These are phyloP conservation scores for Cephus pygmeus DNA, from an alignment of 2,888 invertebrate genomes.

Conservation along the genomic window DNA sequence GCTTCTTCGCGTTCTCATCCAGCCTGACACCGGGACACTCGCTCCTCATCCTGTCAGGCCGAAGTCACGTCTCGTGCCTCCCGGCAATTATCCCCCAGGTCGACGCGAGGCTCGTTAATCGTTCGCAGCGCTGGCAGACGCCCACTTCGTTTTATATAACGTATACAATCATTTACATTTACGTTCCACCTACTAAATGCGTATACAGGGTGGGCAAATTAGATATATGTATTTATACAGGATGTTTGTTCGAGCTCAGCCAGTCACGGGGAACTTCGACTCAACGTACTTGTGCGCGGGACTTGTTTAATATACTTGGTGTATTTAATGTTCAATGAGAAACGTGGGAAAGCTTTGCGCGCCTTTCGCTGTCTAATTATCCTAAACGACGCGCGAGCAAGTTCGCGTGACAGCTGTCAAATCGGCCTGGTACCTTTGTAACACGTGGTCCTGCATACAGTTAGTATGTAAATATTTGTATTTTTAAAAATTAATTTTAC, in stretches of 20 bases:
- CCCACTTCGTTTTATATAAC: slow-evolving; percentile 3
- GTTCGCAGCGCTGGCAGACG: slow-evolving; percentile 41
- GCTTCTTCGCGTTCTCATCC: neutral
- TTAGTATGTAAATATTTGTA: neutral
- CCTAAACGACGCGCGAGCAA: neutral
- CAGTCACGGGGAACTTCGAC: neutral
- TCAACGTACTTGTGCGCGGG: neutral
- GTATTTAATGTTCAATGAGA: neutral
- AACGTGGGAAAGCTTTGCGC: neutral
- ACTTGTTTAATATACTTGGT: neutral
- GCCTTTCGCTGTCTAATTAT: neutral
- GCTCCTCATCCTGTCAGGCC: slow-evolving; percentile 5
- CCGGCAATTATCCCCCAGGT: slow-evolving; percentile 53
- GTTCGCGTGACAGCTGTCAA: neutral
- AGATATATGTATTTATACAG: neutral
- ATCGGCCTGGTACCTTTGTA: neutral
- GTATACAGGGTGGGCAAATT: neutral
- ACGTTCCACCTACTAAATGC: neutral
- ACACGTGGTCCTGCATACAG: neutral
- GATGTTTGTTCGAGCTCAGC: neutral
- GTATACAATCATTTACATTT: neutral
- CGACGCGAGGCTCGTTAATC: slow-evolving; percentile 30
- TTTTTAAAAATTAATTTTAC: neutral
- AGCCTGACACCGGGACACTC: neutral
- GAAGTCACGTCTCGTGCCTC: slow-evolving; percentile 50